Percentiles rank a stretch among this genome's conserved stretches.
These are phyloP conservation scores for Eueides isabella DNA, from an alignment of 1,140 invertebrate genomes.

Conservation along the genomic window DNA sequence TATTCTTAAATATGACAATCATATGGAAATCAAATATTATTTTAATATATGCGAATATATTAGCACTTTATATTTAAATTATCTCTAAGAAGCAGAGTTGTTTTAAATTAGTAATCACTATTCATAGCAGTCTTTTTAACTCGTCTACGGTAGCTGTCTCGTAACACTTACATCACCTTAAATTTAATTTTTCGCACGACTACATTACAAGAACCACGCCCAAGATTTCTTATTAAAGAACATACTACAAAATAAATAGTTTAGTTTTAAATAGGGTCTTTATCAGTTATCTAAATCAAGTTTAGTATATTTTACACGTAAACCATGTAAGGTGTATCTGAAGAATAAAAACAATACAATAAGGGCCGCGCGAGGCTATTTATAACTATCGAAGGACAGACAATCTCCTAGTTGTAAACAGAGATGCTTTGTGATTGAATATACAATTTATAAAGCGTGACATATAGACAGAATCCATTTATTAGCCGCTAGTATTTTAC, in stretches of 20 bases:
- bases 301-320: slow-evolving; percentile 21
- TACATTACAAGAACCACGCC: slow-evolving; percentile 25
- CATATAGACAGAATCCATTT: slow-evolving; percentile 2
- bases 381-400: slow-evolving; percentile 72
- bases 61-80: background rate
- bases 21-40: background rate
- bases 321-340: slow-evolving; percentile 41
- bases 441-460: slow-evolving; percentile 29
- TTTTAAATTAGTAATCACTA: slow-evolving; percentile 12
- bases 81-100: background rate
- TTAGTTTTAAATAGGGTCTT: too few species aligned
- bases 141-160: slow-evolving; percentile 4
- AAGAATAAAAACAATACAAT: slow-evolving; percentile 60
- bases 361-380: slow-evolving; percentile 61
- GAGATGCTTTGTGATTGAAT: slow-evolving; percentile 40
- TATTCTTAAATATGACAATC: background rate
- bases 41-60: background rate
- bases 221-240: slow-evolving; percentile 5
- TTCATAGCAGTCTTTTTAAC: slow-evolving; percentile 15
- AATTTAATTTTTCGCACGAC: slow-evolving; percentile 46
- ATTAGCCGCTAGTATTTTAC: background rate
- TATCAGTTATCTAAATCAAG: too few species aligned
- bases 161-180: slow-evolving; percentile 43
- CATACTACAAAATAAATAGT: background rate
- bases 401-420: slow-evolving; percentile 54